phyloP scores from a whole-genome alignment of 2,888 invertebrate genomes.

The Andrena minutula region DNA sequence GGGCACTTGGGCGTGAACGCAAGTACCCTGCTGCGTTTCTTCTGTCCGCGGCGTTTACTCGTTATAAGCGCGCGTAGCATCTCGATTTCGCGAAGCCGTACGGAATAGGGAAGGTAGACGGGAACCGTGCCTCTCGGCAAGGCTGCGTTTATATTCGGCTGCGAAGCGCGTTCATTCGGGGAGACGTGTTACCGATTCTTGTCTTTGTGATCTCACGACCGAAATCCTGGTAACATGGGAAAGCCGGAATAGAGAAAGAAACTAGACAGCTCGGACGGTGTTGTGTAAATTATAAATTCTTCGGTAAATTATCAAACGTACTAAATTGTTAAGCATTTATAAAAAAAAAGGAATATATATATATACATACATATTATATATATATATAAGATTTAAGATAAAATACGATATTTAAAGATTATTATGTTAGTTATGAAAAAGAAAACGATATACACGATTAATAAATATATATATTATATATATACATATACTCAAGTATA shows the following conservation, averaged over 20 bases:
- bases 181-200: conserved; percentile 26
- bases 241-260: conserved; percentile 8
- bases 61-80: conserved; percentile 3
- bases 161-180: not conserved
- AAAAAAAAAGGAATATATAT: conserved; percentile 64
- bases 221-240: conserved; percentile 43
- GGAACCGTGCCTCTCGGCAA: not conserved
- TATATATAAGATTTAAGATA: conserved; percentile 57
- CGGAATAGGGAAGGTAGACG: not conserved
- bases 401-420: conserved; percentile 70
- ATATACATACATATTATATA: conserved; percentile 51
- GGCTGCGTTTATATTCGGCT: conserved; percentile 26
- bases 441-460: conserved; percentile 67
- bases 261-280: conserved; percentile 49
- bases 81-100: conserved; percentile 42
- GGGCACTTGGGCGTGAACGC: too few species aligned
- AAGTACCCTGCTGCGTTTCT: not conserved
- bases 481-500: conserved; percentile 48
- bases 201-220: conserved; percentile 72
- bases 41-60: not conserved
- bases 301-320: conserved; percentile 64
- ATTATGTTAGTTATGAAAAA: conserved; percentile 68
- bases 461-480: conserved; percentile 61
- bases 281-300: conserved; percentile 64
- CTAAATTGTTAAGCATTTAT: conserved; percentile 77